Conservation (phyloP, 2,888 invertebrate genomes). For the Caenorhabditis sp. region DNA sequence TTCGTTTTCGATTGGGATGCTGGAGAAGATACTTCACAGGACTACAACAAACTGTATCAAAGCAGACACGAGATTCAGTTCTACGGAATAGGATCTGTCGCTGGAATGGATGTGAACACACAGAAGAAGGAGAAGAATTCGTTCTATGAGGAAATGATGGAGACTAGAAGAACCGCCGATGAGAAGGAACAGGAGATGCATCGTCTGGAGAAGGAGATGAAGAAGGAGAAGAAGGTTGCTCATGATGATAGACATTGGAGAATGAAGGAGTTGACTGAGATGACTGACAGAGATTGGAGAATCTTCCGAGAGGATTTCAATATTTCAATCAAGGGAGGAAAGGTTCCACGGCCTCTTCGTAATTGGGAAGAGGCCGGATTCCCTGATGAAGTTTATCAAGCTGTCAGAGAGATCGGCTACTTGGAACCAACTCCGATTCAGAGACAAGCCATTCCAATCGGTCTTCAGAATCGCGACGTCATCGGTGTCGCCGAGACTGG, state of each 20-base stretch:
- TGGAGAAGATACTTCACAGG: conserved; percentile 96
- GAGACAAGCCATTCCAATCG: conserved; percentile 98
- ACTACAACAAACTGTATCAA: conserved; percentile 97
- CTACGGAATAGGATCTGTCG: conserved; percentile 97
- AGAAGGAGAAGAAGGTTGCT: conserved; percentile 93
- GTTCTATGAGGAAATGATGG: conserved; percentile 96
- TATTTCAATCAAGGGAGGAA: conserved; percentile 94
- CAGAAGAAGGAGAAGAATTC: conserved; percentile 90
- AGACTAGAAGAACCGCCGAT: conserved; percentile 94
- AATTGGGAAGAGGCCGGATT: conserved; percentile 96
- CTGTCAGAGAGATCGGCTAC: conserved; percentile 88
- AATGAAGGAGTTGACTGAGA: conserved; percentile 92
- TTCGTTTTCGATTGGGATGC: conserved; percentile 99
- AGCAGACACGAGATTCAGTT: conserved; percentile 97
- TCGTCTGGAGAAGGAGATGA: conserved; percentile 72
- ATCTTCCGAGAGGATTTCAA: conserved; percentile 99
- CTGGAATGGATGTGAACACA: conserved; percentile 95
- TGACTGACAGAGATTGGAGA: conserved; percentile 99
- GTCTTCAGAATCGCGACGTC: conserved; percentile 89
- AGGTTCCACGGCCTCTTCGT: conserved; percentile 95
- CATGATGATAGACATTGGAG: conserved; percentile 99
- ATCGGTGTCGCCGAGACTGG: conserved; percentile 99
- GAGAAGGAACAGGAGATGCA: conserved; percentile 96
- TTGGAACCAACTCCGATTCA: conserved; percentile 98
- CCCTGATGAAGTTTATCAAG: conserved; percentile 92